These are phyloP conservation scores for Sarcophaga subvicina DNA, from an alignment of 2,888 invertebrate species.

Conservation along the genomic window DNA sequence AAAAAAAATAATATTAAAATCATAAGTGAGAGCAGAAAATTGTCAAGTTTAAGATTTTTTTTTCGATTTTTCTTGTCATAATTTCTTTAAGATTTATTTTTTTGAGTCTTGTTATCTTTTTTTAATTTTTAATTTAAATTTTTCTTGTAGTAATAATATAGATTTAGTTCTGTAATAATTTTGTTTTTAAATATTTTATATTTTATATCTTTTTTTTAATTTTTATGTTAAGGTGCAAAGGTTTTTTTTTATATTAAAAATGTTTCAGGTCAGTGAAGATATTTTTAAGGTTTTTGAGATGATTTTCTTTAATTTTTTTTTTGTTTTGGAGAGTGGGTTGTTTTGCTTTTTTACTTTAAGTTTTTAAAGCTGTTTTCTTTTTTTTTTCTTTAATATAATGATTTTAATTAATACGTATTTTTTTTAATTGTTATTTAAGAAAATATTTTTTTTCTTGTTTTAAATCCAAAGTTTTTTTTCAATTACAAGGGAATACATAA, in stretches of 20 bases:
- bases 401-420: not conserved
- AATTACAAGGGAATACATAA: too few species aligned
- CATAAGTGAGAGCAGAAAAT: slow-evolving; percentile 5
- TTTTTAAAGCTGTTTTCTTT: not conserved
- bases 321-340: not conserved
- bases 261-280: slow-evolving; percentile 62
- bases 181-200: not conserved
- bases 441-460: not conserved
- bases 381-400: slow-evolving; percentile 24
- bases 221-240: slow-evolving; percentile 36
- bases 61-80: not conserved
- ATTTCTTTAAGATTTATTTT: not conserved
- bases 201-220: not conserved
- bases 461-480: too few species aligned
- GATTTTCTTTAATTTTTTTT: slow-evolving; percentile 23
- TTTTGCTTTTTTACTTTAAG: not conserved
- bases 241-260: slow-evolving; percentile 27
- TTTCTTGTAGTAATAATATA: not conserved
- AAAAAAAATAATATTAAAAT: not conserved
- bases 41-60: not conserved
- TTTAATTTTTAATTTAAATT: slow-evolving; percentile 3
- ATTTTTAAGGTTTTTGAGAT: slow-evolving; percentile 11
- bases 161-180: not conserved
- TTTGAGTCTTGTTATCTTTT: not conserved
- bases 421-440: not conserved